Evolutionary conservation across 2,113 vertebrate species (phyloP).

Genomic region (Todiramphus chloris): DNA sequence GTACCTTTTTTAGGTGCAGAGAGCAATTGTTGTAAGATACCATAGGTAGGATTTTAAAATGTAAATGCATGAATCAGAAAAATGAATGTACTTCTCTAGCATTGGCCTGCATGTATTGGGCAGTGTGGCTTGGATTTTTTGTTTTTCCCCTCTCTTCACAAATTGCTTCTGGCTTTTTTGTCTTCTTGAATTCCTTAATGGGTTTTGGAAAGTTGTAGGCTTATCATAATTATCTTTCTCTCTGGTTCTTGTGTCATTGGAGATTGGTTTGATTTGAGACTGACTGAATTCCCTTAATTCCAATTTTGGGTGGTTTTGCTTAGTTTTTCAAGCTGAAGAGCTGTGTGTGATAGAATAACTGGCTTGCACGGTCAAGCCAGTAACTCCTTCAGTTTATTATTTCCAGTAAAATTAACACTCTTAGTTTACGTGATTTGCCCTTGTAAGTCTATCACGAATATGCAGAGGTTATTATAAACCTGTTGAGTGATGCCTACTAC

Average conservation of each 20-base stretch:
- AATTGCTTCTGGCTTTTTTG: neutral
- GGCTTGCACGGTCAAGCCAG: fast-evolving
- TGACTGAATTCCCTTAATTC: neutral
- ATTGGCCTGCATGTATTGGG: neutral
- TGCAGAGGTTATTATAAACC: neutral
- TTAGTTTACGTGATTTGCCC: neutral
- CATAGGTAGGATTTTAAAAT: neutral
- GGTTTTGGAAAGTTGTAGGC: neutral
- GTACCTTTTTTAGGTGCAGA: neutral
- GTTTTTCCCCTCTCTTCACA: fast-evolving
- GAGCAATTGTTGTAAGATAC: neutral
- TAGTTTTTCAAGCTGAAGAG: neutral
- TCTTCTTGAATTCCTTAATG: neutral
- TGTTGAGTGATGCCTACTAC: neutral
- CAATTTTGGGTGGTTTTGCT: neutral
- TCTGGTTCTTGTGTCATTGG: neutral
- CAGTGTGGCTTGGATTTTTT: neutral
- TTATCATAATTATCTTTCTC: neutral
- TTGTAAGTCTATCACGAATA: fast-evolving
- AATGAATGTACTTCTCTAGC: neutral
- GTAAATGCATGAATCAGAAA: neutral
- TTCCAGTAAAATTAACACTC: neutral
- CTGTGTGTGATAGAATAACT: neutral
- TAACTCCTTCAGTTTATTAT: neutral
- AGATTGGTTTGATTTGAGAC: neutral